Evolutionary conservation across 2,113 vertebrate genomes (phyloP).

Genomic region (Lophura nycthemera): DNA sequence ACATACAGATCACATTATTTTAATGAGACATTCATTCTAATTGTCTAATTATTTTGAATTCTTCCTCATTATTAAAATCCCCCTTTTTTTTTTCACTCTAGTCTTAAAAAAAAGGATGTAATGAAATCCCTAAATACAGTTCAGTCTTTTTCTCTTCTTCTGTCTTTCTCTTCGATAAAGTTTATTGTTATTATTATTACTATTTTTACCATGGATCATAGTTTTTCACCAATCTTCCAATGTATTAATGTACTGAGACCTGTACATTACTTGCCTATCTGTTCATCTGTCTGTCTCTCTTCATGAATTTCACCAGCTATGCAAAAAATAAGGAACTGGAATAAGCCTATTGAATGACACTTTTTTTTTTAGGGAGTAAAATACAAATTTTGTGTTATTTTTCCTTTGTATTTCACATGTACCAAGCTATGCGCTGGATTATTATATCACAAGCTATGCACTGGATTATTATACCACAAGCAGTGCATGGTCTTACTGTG

Average conservation of each 20-base stretch:
- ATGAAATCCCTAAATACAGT: constrained; percentile 37
- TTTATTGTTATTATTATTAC: background rate
- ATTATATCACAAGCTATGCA: background rate
- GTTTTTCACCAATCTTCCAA: background rate
- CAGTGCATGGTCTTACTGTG: background rate
- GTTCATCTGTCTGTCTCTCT: background rate
- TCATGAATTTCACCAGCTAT: background rate
- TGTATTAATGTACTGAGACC: background rate
- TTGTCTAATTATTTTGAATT: constrained; percentile 61
- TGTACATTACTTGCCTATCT: background rate
- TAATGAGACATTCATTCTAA: constrained; percentile 39
- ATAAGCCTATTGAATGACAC: background rate
- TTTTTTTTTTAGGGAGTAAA: background rate
- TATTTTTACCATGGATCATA: background rate
- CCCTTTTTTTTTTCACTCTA: constrained; percentile 47
- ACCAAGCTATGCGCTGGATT: background rate
- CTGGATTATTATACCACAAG: background rate
- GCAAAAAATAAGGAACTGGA: background rate
- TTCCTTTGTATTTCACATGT: background rate
- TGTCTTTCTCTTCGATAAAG: background rate
- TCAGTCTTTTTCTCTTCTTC: background rate
- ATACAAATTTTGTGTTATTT: background rate
- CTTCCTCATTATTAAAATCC: constrained; percentile 49
- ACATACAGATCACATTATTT: constrained; percentile 28
- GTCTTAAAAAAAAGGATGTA: constrained; percentile 68